These are phyloP conservation scores for Rhinolophus sinicus DNA, from an alignment of 2,113 vertebrate species.

Conservation along the genomic window DNA sequence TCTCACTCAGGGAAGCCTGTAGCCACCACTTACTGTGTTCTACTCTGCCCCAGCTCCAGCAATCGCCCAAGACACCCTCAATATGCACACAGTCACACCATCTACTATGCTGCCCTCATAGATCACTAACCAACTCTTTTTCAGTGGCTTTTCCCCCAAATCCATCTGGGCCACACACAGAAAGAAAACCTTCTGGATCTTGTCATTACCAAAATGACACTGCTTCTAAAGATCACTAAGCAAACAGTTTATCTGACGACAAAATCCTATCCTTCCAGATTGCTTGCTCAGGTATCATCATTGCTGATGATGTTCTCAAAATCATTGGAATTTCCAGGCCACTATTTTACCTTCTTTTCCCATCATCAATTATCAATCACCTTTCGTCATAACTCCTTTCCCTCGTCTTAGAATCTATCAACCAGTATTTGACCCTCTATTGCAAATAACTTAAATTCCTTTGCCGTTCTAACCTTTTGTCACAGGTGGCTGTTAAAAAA, in stretches of 20 bases:
- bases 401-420: neutral
- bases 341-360: neutral
- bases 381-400: neutral
- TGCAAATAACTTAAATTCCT: neutral
- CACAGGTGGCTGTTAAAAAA: neutral
- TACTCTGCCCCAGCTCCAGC: neutral
- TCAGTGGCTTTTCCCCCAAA: neutral
- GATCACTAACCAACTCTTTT: neutral
- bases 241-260: neutral
- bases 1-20: neutral
- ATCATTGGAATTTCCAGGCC: neutral
- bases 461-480: neutral
- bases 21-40: fast-evolving
- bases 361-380: neutral
- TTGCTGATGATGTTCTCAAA: neutral
- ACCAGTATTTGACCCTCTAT: neutral
- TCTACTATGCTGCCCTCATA: no score
- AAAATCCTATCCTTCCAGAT: neutral
- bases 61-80: neutral
- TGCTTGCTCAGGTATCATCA: neutral
- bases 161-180: neutral
- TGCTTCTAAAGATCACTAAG: neutral
- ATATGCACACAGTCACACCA: fast-evolving
- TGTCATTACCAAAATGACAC: neutral
- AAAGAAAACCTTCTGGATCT: neutral